phyloP scores from a whole-genome alignment of 2,113 vertebrate genomes.

The Aplodontia rufa region DNA sequence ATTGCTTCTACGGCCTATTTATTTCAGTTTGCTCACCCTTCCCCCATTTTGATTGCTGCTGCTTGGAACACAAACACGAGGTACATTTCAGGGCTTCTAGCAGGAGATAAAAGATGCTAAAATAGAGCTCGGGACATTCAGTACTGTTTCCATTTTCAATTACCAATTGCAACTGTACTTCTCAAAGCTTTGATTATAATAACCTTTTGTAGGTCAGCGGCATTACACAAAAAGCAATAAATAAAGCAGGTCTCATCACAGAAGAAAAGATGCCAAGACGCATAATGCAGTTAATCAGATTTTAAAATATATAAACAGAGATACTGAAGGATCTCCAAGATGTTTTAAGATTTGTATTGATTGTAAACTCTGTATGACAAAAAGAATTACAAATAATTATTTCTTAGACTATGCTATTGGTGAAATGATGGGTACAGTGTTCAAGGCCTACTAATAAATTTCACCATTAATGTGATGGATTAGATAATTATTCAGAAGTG shows the following conservation, averaged over 20 bases:
- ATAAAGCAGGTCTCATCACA: conserved; percentile 13
- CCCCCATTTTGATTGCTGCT: conserved; percentile 74
- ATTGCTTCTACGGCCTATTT: conserved; percentile 71
- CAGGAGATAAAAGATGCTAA: conserved; percentile 62
- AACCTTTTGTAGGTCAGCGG: conserved; percentile 65
- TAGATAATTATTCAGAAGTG: neutral
- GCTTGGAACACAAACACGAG: conserved; percentile 71
- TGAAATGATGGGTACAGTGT: neutral
- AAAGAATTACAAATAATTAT: neutral
- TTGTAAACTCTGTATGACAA: neutral
- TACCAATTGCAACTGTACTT: conserved; percentile 72
- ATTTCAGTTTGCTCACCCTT: conserved; percentile 48
- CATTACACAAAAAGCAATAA: conserved; percentile 57
- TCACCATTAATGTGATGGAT: neutral
- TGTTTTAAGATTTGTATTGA: neutral
- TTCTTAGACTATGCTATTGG: neutral
- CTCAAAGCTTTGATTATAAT: conserved; percentile 73
- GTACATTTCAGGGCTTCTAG: conserved; percentile 60
- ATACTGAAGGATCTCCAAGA: neutral
- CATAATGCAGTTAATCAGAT: neutral
- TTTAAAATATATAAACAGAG: conserved; percentile 38
- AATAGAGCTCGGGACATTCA: conserved; percentile 68
- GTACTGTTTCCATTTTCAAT: conserved; percentile 80
- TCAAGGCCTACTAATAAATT: neutral
- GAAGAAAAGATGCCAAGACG: conserved; percentile 17